These are phyloP conservation scores for Plectropomus leopardus DNA, from an alignment of 2,113 vertebrate genomes.

Conservation along the genomic window DNA sequence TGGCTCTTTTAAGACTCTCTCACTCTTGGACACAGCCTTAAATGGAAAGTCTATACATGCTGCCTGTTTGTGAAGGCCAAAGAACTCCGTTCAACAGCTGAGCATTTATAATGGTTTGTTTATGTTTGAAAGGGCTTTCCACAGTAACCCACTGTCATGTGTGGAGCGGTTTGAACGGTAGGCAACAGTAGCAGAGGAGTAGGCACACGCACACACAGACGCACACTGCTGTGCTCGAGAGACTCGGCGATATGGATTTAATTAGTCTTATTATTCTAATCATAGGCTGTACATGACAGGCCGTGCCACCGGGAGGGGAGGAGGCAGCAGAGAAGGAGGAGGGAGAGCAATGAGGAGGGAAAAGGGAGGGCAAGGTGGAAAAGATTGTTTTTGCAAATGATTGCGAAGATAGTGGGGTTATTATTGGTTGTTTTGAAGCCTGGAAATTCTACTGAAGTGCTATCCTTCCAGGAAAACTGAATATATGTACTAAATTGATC, in stretches of 20 bases:
- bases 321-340: background rate
- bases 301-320: constrained; percentile 55
- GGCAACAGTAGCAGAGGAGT: constrained; percentile 47
- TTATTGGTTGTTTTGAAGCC: constrained; percentile 27
- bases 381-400: constrained; percentile 31
- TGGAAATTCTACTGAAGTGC: constrained; percentile 11
- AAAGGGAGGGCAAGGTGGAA: constrained; percentile 23
- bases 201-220: constrained; percentile 12
- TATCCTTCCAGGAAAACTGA: constrained; percentile 27
- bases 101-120: constrained; percentile 82
- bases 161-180: constrained; percentile 62
- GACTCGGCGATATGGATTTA: constrained; percentile 74
- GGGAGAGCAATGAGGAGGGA: background rate
- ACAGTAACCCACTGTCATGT: constrained; percentile 76
- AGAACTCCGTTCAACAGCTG: constrained; percentile 75
- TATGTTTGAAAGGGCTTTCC: constrained; percentile 77
- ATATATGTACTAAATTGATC: constrained; percentile 24
- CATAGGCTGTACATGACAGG: constrained; percentile 78
- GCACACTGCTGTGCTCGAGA: constrained; percentile 41
- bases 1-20: constrained; percentile 70
- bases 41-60: constrained; percentile 83
- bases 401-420: constrained; percentile 38
- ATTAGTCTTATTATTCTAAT: constrained; percentile 82
- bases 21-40: constrained; percentile 70
- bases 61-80: constrained; percentile 67